These are phyloP conservation scores for Takifugu ocellatus DNA, from an alignment of 2,797 vertebrate genomes.

Conservation along the genomic window DNA sequence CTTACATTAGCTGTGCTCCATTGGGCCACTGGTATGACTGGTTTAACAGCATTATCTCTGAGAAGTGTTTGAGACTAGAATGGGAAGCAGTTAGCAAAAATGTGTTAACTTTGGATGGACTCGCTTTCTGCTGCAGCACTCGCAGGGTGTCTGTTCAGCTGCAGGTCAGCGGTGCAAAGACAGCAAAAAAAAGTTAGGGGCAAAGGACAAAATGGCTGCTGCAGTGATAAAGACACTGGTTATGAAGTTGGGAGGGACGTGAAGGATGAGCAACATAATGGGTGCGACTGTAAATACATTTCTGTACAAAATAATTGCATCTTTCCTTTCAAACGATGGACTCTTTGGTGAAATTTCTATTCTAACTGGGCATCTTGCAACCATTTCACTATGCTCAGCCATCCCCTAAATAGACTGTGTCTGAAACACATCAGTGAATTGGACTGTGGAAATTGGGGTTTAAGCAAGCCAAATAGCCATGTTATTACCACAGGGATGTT, in stretches of 20 bases:
- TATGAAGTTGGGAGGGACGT: constrained; percentile 26
- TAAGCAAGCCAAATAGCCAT: constrained; percentile 65
- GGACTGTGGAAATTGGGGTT: constrained; percentile 62
- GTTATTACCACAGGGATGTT: constrained; percentile 62
- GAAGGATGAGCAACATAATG: constrained; percentile 3
- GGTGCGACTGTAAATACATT: constrained; percentile 2
- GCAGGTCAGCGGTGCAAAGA: constrained; percentile 20
- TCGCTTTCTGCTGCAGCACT: constrained; percentile 19
- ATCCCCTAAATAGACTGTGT: constrained; percentile 62
- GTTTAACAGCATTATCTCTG: constrained; percentile 8
- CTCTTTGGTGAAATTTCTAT: constrained; percentile 20
- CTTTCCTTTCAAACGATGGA: constrained; percentile 36
- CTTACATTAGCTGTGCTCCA: constrained; percentile 34
- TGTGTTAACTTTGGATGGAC: constrained; percentile 32
- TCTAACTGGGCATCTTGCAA: constrained; percentile 39
- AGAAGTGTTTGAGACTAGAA: constrained; percentile 26
- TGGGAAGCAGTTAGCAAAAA: constrained; percentile 19
- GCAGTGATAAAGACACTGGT: constrained; percentile 32
- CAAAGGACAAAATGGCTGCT: constrained; percentile 8
- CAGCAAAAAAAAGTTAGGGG: constrained; percentile 8
- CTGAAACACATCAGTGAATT: constrained; percentile 65
- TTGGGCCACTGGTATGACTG: constrained; percentile 25
- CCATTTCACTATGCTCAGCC: constrained; percentile 51
- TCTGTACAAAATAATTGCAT: constrained; percentile 35
- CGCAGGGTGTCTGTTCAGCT: constrained; percentile 23